Conservation (phyloP, 2,113 vertebrate species). For the Sialia sialis region DNA sequence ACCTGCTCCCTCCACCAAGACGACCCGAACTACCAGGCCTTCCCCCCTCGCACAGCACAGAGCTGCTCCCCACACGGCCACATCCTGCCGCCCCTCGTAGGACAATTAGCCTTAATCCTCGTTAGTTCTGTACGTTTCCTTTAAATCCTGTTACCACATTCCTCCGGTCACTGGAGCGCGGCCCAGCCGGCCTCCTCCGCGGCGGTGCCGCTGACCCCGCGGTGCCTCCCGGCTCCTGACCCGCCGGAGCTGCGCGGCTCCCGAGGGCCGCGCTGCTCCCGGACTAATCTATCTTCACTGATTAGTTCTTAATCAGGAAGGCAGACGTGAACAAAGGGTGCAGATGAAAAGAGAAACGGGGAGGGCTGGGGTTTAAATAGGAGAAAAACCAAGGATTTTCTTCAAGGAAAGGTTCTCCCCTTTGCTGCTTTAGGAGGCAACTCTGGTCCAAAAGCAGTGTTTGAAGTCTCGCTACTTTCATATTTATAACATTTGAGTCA, state of each 20-base stretch:
- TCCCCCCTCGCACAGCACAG: not conserved
- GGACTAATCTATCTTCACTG: not conserved
- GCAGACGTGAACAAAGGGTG: not conserved
- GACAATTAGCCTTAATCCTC: slow-evolving; percentile 69
- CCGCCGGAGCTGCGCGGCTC: not conserved
- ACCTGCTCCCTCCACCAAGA: not conserved
- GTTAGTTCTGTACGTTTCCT: slow-evolving; percentile 61
- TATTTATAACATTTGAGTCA: not conserved
- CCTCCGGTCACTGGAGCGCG: slow-evolving; percentile 41
- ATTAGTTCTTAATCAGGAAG: slow-evolving; percentile 39
- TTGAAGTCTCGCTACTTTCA: slow-evolving; percentile 12
- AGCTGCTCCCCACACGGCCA: not conserved
- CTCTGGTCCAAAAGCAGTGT: not conserved
- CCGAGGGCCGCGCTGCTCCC: not conserved
- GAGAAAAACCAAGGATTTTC: not conserved
- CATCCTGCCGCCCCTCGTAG: not conserved
- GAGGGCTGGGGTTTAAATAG: not conserved
- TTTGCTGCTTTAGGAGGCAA: not conserved
- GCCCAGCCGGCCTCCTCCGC: slow-evolving; percentile 66
- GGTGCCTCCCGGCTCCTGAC: slow-evolving; percentile 61
- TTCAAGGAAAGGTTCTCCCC: not conserved
- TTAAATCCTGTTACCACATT: slow-evolving; percentile 64
- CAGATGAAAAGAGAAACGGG: not conserved
- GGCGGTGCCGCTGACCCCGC: slow-evolving; percentile 67
- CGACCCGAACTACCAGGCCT: not conserved